These are phyloP conservation scores for Decapterus maruadsi DNA, from an alignment of 2,797 vertebrate genomes.

Conservation along the genomic window DNA sequence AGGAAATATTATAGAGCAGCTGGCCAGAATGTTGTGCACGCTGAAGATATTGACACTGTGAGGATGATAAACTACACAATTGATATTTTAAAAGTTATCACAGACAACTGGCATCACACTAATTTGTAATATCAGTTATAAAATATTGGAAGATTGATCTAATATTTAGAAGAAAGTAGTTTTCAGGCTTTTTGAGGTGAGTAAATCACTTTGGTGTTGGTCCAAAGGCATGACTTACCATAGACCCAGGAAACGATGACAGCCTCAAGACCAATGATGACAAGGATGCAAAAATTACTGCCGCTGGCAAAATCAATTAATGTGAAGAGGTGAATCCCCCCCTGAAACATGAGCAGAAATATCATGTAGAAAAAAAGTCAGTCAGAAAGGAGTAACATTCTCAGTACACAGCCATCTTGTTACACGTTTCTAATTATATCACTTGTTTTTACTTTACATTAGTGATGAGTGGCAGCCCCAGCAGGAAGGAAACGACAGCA, in stretches of 20 bases:
- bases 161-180: neutral
- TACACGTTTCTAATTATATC: no score
- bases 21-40: neutral
- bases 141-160: neutral
- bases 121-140: neutral
- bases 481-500: slow-evolving; percentile 86
- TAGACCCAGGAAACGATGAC: slow-evolving; percentile 81
- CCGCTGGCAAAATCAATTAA: slow-evolving; percentile 77
- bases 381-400: neutral
- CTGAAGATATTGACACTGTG: neutral
- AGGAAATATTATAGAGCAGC: neutral
- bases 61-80: neutral
- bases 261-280: slow-evolving; percentile 62
- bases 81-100: neutral
- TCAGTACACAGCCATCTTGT: no score
- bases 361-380: neutral
- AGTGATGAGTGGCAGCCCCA: slow-evolving; percentile 91
- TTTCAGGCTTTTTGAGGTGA: neutral
- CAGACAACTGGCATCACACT: neutral
- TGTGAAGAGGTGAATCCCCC: slow-evolving; percentile 75
- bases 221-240: slow-evolving; percentile 50
- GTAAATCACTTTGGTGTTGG: neutral
- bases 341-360: slow-evolving; percentile 62
- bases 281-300: slow-evolving; percentile 42
- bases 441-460: slow-evolving; percentile 66